Evolutionary conservation across 2,797 vertebrate species (phyloP).

Genomic region (Sebastes alutus): DNA sequence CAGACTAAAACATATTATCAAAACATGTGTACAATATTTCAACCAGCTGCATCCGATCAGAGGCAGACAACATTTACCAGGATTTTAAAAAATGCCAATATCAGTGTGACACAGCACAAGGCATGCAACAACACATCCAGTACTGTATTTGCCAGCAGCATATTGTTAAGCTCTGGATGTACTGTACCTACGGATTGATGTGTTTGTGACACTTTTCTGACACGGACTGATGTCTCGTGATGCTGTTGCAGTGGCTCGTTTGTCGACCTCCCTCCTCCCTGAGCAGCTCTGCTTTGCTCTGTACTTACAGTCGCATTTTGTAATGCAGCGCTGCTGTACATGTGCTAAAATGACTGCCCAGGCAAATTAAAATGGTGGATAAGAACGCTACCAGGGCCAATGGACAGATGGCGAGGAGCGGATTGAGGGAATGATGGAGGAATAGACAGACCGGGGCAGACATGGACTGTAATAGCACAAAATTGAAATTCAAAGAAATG

Average conservation of each 20-base stretch:
- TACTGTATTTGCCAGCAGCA: slow-evolving; percentile 28
- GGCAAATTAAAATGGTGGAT: slow-evolving; percentile 65
- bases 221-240: slow-evolving; percentile 45
- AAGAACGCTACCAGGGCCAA: slow-evolving; percentile 36
- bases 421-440: slow-evolving; percentile 53
- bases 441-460: slow-evolving; percentile 38
- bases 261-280: slow-evolving; percentile 11
- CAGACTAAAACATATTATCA: background rate
- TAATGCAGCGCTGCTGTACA: slow-evolving; percentile 18
- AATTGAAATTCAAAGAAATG: slow-evolving; percentile 51
- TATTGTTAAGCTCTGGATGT: slow-evolving; percentile 44
- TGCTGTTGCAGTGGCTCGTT: slow-evolving; percentile 29
- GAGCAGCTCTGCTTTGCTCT: background rate
- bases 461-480: slow-evolving; percentile 29
- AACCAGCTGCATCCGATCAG: background rate
- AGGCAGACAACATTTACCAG: background rate
- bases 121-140: background rate
- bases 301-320: slow-evolving; percentile 18
- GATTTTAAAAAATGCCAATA: background rate
- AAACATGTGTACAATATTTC: background rate
- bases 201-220: slow-evolving; percentile 20
- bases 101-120: background rate
- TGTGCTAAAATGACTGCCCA: slow-evolving; percentile 54
- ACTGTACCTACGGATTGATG: slow-evolving; percentile 39
- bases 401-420: slow-evolving; percentile 61